Evolutionary conservation across 2,797 vertebrate genomes (phyloP), one percentile per base, ranked within the genome.

Genomic region (Micromesistius poutassou): DNA sequence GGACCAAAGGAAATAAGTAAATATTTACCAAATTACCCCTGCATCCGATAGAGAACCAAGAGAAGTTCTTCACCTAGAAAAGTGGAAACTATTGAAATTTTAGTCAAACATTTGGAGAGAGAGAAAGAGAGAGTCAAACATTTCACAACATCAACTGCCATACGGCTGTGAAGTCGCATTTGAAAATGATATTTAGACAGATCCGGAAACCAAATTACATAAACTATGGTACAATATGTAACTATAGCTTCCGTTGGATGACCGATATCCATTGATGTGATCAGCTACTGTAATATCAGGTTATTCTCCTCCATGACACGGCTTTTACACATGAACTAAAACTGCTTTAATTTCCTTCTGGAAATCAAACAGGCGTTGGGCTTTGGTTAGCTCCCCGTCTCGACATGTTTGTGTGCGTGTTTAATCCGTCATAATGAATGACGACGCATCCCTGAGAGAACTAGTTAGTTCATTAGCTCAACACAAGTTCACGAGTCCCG

Each of bases 251-350:
- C 22, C n/a, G 55, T 62, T 62, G 55, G n/a, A 25, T 62, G 55
- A 62, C 22, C 8, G 55, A n/a, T 6, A 62, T 50, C 46, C 46
- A 50, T 50, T 14, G 46, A 50, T 19, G 46, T 50, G 16, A 50
- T 50, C 16, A 19, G 46, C 46, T 50, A 50, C 46, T 50, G 46
- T 19, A 19, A 50, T 14, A 50, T 4, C 16, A 16, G 40, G 40
- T 16, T 42, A 42, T 42, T 38, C 42, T 46, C 1, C 22, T 78
- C 46, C 71, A 72, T 35, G 36, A 80, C 70, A 71, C 40, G 40
- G 38, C 38, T 8, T 40, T 13, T 12, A 28, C 35, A 73, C 62
- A 42, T 71, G 22, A 85, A 85, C 82, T 80, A 9, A 25, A 38
- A 76, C 12, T 4, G 2, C 5, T 73, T 6, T 70, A 73, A 83